These are phyloP conservation scores for Lymantria dispar DNA, from an alignment of 2,888 invertebrate species.

Conservation along the genomic window DNA sequence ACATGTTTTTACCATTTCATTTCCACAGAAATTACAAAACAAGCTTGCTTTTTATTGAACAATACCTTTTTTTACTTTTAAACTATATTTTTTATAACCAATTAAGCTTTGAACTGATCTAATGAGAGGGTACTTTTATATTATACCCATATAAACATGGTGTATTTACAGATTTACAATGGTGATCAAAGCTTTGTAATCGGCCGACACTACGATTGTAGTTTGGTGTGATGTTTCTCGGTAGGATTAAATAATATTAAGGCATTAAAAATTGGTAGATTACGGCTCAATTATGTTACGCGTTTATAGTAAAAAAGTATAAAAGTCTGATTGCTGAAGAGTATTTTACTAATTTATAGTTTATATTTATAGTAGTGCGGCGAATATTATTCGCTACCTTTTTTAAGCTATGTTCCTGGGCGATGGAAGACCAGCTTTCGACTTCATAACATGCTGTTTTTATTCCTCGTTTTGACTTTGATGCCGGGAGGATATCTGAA, in stretches of 20 bases:
- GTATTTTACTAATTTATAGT: too few species aligned
- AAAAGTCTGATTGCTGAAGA: too few species aligned
- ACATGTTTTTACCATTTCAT: too few species aligned
- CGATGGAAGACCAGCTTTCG: too few species aligned
- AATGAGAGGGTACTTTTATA: slow-evolving; percentile 27
- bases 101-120: slow-evolving; percentile 28
- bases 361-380: too few species aligned
- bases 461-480: too few species aligned
- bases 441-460: too few species aligned
- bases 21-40: too few species aligned
- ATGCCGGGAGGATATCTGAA: too few species aligned
- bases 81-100: slow-evolving; percentile 21
- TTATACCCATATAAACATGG: slow-evolving; percentile 23
- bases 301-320: too few species aligned
- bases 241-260: neutral
- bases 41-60: neutral
- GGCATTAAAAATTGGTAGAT: neutral
- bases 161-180: slow-evolving; percentile 57
- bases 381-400: too few species aligned
- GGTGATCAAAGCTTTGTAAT: slow-evolving; percentile 46
- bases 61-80: neutral
- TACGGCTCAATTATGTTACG: neutral
- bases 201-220: slow-evolving; percentile 33
- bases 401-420: too few species aligned
- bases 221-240: neutral